Base-by-base conservation (phyloP, 2,888 invertebrate species). In the Sclerodermus sp. region DNA sequence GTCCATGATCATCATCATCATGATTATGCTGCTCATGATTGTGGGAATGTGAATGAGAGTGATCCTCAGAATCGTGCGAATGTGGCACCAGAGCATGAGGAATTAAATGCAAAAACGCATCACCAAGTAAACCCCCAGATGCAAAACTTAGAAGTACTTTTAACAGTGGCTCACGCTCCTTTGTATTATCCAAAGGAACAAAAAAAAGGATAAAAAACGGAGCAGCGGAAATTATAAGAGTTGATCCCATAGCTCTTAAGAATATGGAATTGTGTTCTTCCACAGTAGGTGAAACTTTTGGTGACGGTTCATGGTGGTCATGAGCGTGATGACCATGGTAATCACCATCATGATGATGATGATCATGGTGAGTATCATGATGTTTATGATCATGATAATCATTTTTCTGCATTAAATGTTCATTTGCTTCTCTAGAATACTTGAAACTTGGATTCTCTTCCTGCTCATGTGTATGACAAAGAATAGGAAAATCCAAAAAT, bases 71-170 rank as follows among this genome's bases (percentile, higher is more conserved):
- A 51, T 68, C 74, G 57, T 81, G 79, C 0, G 71, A 71, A 49
- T 84, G 83, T 0, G 87, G 85, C 60, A 82, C 82, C 23, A 89
- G 84, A 41, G 99, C 96, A 79, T 99, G 99, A 1, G 99, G 99
- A 72, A 99, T 99, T 57, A 99, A 82, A 81, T 99, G 99, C 5
- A 99, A 83, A 79, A 99, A 99, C 0, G 99, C 98, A 82, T 99
- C 99, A 6, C 99, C 99, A 0, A 99, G 83, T 12, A 99, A 83
- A 40, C 99, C 95, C 38, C 96, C 95, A 1, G 96, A 94, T 0
- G 96, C 96, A 79, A 96, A 96, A 13, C 94, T 93, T 40, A 96
- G 79, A 42, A 96, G 82, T 52, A 97, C 85, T 80, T 97, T 98
- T 6, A 98, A 81, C 34, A 94, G 80, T 1, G 94, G 90, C 76